Evolutionary conservation across 2,888 invertebrate genomes (phyloP), one percentile per base, ranked within the genome.

Genomic region (Drosophila gaucha): DNA sequence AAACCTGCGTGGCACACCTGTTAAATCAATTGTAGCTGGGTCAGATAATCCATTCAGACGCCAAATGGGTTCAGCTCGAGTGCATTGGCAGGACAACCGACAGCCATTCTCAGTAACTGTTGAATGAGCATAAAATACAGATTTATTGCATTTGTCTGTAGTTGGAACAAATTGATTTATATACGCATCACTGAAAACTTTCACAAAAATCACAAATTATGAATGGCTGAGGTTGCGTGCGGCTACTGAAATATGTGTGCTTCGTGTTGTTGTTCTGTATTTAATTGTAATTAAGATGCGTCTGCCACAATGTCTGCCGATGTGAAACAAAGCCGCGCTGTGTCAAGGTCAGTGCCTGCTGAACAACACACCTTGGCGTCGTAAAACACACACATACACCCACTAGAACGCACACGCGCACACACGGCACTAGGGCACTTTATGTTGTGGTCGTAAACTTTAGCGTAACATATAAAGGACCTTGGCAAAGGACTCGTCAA

Each of bases 281-380:
- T 49, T 59, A 64, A 64, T 69, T 74, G 41, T 30, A 39, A 18
- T 35, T 33, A 55, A 51, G 26, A 44, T 36, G 35, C n/a, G 36
- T 43, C 24, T 51, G 56, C 31, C 54, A n/a, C 35, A 16, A 28
- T 41, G 51, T 52, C 30, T 28, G 46, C 10, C 31, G n/a, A 33
- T 8, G 31, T 31, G 18, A 18, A 20, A 9, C 22, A 24, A 10
- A 35, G 6, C 12, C 20, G 18, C 20, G 14, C 22, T 16, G 14
- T 18, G 24, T 14, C 12, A 30, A 43, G 72, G 51, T 75, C 65
- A 74, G 26, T 68, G 74, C n/a, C 74, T 55, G 46, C 30, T 46
- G 36, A 20, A 14, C 22, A 26, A 26, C 51, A 28, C 30, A 47
- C 52, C 64, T 64, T 26, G 16, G 14, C 41, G 30, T 24, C 64